These are phyloP conservation scores for Marmota flaviventris DNA, from an alignment of 2,113 vertebrate species.

Conservation along the genomic window DNA sequence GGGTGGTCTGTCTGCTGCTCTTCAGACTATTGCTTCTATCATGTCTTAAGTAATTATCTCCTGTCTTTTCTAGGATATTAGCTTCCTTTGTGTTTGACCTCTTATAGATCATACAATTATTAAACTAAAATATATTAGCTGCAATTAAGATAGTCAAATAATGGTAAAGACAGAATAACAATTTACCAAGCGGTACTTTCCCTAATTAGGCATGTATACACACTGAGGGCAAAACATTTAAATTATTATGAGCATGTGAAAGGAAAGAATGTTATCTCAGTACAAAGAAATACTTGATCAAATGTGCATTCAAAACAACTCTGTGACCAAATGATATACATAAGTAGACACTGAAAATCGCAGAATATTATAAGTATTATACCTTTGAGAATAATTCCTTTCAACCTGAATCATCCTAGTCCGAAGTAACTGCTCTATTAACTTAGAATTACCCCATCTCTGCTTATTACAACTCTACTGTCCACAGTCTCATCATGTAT, in stretches of 20 bases:
- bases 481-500: background rate
- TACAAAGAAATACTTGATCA: background rate
- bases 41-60: background rate
- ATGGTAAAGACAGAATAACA: background rate
- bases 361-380: background rate
- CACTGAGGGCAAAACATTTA: background rate
- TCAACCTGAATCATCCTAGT: background rate
- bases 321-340: background rate
- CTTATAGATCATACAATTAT: background rate
- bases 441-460: background rate
- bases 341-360: background rate
- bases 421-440: background rate
- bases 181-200: background rate
- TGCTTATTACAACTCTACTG: background rate
- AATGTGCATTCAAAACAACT: background rate
- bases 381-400: background rate
- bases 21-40: background rate
- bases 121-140: background rate
- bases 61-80: background rate
- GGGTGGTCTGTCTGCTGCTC: constrained; percentile 22
- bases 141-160: background rate
- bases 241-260: background rate
- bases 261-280: background rate
- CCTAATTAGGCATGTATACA: background rate
- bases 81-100: background rate